Conservation (phyloP, 2,797 vertebrate genomes). For the Artibeus lituratus region DNA sequence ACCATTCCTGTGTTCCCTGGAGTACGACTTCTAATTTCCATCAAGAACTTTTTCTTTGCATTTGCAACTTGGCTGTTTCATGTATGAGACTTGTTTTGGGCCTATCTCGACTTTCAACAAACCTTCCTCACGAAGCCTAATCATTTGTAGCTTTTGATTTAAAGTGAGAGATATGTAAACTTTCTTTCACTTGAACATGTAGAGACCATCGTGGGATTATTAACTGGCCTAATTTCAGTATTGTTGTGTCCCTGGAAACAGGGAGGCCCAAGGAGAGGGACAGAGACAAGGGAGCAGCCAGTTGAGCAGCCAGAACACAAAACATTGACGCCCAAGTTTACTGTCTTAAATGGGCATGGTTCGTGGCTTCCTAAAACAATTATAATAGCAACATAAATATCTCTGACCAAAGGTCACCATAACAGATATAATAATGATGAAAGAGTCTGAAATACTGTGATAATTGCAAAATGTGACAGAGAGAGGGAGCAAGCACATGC, state of each 20-base stretch:
- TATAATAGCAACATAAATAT: not conserved
- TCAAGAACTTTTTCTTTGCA: not conserved
- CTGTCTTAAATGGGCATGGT: not conserved
- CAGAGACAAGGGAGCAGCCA: not conserved
- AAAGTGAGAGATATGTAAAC: not conserved
- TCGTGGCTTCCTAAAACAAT: not conserved
- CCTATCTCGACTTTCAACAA: not conserved
- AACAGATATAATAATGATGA: not conserved
- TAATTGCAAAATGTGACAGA: not conserved
- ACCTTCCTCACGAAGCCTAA: not conserved
- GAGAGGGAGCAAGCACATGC: not conserved
- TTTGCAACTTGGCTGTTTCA: not conserved
- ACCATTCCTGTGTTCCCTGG: not conserved
- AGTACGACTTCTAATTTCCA: not conserved
- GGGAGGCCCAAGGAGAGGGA: not conserved
- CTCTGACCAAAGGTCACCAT: not conserved
- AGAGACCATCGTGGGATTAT: not conserved
- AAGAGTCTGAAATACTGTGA: not conserved
- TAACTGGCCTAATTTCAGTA: not conserved
- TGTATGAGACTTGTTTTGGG: not conserved
- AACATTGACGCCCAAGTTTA: not conserved
- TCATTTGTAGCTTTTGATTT: not conserved
- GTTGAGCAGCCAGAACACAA: not conserved
- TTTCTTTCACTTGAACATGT: not conserved
- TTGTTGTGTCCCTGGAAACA: not conserved